These are phyloP conservation scores for Columba janthina DNA, from an alignment of 2,113 vertebrate species.

Conservation along the genomic window DNA sequence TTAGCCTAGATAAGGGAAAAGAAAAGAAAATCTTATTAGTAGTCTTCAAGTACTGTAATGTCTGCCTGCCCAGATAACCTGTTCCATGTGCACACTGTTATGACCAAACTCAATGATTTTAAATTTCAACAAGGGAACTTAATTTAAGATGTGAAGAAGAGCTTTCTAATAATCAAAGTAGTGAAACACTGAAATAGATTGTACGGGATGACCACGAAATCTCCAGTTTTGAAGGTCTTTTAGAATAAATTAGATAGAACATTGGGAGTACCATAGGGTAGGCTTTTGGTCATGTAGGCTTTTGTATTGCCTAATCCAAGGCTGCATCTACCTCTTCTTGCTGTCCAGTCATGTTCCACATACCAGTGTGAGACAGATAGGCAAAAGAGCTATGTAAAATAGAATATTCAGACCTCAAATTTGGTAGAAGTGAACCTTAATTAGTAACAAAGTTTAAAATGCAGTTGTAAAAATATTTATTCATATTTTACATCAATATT, in stretches of 20 bases:
- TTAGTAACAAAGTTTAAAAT: background rate
- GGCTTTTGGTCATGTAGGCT: accelerated
- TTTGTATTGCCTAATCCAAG: background rate
- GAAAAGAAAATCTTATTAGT: background rate
- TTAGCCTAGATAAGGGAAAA: background rate
- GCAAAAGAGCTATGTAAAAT: background rate
- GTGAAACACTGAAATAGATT: background rate
- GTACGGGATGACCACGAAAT: background rate
- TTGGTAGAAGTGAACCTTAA: background rate
- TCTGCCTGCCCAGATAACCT: background rate
- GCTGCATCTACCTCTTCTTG: background rate
- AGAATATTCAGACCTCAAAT: background rate
- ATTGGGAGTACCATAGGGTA: background rate
- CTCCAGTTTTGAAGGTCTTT: background rate
- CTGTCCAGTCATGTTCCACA: background rate
- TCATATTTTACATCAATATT: background rate
- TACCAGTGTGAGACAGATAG: background rate
- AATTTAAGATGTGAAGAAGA: background rate
- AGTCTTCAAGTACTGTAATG: background rate
- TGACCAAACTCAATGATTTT: background rate
- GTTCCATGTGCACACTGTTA: background rate
- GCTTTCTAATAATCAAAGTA: background rate
- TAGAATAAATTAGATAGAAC: background rate
- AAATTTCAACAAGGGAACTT: background rate
- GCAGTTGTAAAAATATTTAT: background rate